These are phyloP conservation scores for Dolichopus griseipennis DNA, from an alignment of 2,888 invertebrate genomes.

Conservation along the genomic window DNA sequence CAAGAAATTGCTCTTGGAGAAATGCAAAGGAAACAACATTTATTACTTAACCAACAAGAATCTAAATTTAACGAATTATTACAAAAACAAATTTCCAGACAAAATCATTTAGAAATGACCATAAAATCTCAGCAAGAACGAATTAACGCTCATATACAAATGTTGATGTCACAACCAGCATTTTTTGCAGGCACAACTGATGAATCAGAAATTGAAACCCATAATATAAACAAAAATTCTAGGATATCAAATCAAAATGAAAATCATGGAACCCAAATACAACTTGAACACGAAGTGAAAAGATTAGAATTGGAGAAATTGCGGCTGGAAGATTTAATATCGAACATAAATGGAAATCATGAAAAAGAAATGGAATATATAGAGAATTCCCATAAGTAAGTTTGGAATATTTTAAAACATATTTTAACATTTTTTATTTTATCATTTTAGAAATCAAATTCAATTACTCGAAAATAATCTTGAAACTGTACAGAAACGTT, in stretches of 20 bases:
- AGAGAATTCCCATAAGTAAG: conserved; percentile 40
- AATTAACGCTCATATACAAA: conserved; percentile 39
- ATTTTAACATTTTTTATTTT: not conserved
- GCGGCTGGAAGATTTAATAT: conserved; percentile 39
- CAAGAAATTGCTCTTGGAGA: conserved; percentile 37
- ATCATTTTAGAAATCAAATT: conserved; percentile 35
- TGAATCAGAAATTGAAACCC: not conserved
- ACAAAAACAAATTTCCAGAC: conserved; percentile 38
- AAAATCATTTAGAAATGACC: conserved; percentile 37
- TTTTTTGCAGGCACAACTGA: conserved; percentile 9
- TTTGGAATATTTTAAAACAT: not conserved
- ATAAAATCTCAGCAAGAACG: conserved; percentile 41
- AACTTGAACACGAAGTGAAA: conserved; percentile 35
- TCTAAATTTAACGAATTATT: conserved; percentile 35
- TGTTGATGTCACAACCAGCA: conserved; percentile 37
- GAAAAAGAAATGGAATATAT: conserved; percentile 42
- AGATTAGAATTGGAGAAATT: conserved; percentile 38
- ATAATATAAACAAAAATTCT: not conserved
- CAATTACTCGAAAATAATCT: conserved; percentile 36
- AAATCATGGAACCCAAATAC: conserved; percentile 19
- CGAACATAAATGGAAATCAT: conserved; percentile 39
- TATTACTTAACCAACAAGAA: conserved; percentile 35
- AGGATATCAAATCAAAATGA: conserved; percentile 8
- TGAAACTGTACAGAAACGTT: conserved; percentile 33
- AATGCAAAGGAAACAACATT: conserved; percentile 39